Percentiles rank a stretch among this genome's conserved stretches.
Evolutionary conservation across 1,140 invertebrate species (phyloP).

Genomic region (Antheraea pernyi): DNA sequence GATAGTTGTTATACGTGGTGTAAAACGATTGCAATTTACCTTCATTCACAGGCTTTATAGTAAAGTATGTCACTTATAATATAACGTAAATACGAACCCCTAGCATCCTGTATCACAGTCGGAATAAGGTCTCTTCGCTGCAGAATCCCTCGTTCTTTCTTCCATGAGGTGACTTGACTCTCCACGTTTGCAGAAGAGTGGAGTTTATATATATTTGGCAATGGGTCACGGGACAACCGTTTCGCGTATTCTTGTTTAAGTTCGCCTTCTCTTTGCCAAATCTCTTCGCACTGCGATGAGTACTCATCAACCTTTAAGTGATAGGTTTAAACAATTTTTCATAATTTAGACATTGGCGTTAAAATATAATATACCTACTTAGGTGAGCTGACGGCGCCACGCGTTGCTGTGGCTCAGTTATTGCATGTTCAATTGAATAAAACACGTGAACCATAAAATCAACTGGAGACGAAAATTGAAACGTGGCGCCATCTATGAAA

Average conservation of each 20-base stretch:
- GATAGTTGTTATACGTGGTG: too few species aligned
- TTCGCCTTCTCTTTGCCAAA: slow-evolving; percentile 35
- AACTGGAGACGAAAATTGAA: too few species aligned
- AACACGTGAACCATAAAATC: too few species aligned
- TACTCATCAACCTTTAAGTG: slow-evolving; percentile 24
- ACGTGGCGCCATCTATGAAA: too few species aligned
- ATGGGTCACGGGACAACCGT: slow-evolving; percentile 30
- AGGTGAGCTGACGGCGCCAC: too few species aligned
- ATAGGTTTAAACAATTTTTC: not conserved
- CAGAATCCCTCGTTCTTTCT: slow-evolving; percentile 24
- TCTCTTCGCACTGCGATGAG: slow-evolving; percentile 28
- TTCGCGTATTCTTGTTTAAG: slow-evolving; percentile 39
- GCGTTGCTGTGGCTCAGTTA: too few species aligned
- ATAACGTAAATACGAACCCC: slow-evolving; percentile 23
- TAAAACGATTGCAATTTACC: too few species aligned
- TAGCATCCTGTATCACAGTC: slow-evolving; percentile 35
- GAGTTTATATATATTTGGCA: slow-evolving; percentile 40
- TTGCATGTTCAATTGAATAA: too few species aligned
- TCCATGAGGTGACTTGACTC: slow-evolving; percentile 23
- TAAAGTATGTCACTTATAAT: not conserved
- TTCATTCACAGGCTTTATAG: too few species aligned
- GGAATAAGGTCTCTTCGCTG: slow-evolving; percentile 40
- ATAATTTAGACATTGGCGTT: too few species aligned
- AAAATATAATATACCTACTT: too few species aligned
- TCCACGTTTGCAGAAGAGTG: slow-evolving; percentile 22